Conservation (phyloP, 2,113 vertebrate species). For the Lycaon pictus region DNA sequence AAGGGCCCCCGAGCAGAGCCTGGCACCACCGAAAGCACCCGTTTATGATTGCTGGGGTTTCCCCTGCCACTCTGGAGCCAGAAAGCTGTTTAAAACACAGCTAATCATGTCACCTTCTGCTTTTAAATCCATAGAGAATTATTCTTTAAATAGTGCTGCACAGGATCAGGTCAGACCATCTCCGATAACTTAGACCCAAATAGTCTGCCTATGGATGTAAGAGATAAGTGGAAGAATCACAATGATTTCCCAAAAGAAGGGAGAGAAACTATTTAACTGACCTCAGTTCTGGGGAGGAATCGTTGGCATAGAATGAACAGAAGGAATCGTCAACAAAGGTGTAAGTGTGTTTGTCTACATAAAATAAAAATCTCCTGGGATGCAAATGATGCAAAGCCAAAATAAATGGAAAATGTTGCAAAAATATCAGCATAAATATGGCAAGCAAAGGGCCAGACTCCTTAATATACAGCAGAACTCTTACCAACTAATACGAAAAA, state of each 20-base stretch:
- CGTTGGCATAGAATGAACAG: background rate
- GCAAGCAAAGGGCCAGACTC: background rate
- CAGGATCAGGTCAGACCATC: background rate
- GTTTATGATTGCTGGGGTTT: background rate
- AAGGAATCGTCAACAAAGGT: background rate
- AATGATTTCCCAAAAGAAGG: background rate
- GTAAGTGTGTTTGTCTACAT: background rate
- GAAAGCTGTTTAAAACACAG: background rate
- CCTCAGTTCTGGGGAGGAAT: background rate
- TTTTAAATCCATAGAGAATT: background rate
- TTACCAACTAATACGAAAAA: background rate
- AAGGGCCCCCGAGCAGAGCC: background rate
- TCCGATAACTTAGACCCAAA: background rate
- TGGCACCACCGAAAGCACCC: fast-evolving
- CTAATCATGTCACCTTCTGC: background rate
- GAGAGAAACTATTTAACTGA: background rate
- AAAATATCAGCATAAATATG: background rate
- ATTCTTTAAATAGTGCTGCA: background rate
- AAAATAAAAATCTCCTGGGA: background rate
- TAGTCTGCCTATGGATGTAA: background rate
- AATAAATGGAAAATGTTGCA: background rate
- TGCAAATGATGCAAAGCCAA: background rate
- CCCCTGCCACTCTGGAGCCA: background rate
- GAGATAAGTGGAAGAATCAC: background rate
- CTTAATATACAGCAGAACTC: background rate